phyloP scores from a whole-genome alignment of 92 coral and sea anemone species.

The Palythoa heliodiscus region DNA sequence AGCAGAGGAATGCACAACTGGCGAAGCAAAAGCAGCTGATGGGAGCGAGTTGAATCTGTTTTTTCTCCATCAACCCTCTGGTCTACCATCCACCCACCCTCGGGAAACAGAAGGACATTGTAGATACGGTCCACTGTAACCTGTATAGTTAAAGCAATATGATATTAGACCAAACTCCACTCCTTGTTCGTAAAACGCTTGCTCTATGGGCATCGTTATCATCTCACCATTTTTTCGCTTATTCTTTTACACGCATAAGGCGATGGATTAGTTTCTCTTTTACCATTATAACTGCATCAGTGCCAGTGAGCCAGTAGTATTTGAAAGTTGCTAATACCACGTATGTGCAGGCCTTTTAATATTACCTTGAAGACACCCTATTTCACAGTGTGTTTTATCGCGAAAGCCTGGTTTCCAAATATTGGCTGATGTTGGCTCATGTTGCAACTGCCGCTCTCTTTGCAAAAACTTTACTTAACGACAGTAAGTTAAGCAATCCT shows the following conservation, averaged over 20 bases:
- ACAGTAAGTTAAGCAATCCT: no score
- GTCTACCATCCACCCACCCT: constrained; percentile 99
- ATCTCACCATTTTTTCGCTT: not conserved
- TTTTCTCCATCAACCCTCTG: constrained; percentile 57
- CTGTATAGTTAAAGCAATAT: constrained; percentile 44
- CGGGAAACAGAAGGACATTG: constrained; percentile 94
- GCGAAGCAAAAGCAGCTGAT: constrained; percentile 84
- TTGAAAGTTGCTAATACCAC: no score
- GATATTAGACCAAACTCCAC: not conserved
- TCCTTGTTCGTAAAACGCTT: not conserved
- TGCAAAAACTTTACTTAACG: no score
- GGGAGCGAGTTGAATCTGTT: constrained; percentile 67
- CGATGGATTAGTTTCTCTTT: no score
- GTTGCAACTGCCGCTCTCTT: no score
- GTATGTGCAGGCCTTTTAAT: no score
- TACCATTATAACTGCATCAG: no score
- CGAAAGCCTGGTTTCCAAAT: no score
- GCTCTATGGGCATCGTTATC: not conserved
- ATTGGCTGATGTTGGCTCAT: no score
- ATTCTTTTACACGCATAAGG: no score
- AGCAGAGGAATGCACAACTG: constrained; percentile 89
- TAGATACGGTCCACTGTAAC: constrained; percentile 85
- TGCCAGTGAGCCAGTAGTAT: no score
- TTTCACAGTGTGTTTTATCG: not conserved
- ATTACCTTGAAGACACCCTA: no score